phyloP scores from a whole-genome alignment of 2,888 invertebrate genomes.

The Dolichomitus sp. region DNA sequence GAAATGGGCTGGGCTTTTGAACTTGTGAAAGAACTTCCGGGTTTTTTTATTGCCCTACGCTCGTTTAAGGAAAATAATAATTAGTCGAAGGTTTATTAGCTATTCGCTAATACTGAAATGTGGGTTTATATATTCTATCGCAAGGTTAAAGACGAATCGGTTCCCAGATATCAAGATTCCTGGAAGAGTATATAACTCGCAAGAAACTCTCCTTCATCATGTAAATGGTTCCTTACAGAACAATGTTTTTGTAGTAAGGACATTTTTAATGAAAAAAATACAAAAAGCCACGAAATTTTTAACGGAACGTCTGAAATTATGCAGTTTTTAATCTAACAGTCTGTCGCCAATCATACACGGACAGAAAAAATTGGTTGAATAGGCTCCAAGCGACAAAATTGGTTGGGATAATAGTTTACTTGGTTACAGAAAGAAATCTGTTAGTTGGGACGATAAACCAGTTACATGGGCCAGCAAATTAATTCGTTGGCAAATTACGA shows the following conservation, averaged over 20 bases:
- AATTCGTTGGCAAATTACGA: too few species aligned
- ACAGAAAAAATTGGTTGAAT: too few species aligned
- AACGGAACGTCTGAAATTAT: too few species aligned
- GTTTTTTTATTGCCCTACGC: conserved; percentile 16
- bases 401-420: too few species aligned
- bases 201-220: too few species aligned
- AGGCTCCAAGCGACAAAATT: too few species aligned
- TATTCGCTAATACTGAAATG: not conserved
- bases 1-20: conserved; percentile 41
- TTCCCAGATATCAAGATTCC: not conserved
- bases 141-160: not conserved
- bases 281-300: too few species aligned
- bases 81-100: conserved; percentile 25
- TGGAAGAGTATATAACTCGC: not conserved
- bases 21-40: conserved; percentile 48
- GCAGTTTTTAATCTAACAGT: too few species aligned
- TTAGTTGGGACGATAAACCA: too few species aligned
- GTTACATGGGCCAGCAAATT: too few species aligned
- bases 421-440: too few species aligned
- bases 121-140: not conserved
- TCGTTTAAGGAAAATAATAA: conserved; percentile 18
- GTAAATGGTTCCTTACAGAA: not conserved
- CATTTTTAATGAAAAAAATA: not conserved
- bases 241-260: not conserved
- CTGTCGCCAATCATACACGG: too few species aligned